Conservation (phyloP, 2,888 invertebrate species). For the Harmothoe impar region DNA sequence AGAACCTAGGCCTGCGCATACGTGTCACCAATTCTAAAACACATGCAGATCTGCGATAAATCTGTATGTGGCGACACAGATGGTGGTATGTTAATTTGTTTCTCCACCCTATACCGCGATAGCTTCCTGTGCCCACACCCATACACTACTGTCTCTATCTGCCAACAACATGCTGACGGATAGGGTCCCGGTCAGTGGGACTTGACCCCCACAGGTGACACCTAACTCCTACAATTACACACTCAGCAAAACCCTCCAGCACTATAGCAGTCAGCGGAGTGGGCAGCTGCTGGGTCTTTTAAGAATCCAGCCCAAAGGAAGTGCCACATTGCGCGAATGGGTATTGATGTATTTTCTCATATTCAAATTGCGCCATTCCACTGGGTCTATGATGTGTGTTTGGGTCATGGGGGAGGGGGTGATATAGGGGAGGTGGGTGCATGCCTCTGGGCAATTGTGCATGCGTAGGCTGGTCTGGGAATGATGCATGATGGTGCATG, state of each 20-base stretch:
- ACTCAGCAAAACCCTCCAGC: neutral
- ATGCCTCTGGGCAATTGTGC: neutral
- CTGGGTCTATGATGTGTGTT: neutral
- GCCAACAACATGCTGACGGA: neutral
- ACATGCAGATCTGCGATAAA: too few species aligned
- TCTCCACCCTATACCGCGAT: too few species aligned
- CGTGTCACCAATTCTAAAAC: too few species aligned
- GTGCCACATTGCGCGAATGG: neutral
- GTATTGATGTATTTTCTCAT: neutral
- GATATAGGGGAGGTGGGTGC: neutral
- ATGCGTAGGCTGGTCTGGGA: neutral
- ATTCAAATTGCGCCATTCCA: neutral
- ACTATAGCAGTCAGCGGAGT: neutral
- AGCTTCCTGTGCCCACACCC: too few species aligned
- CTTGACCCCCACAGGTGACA: conserved; percentile 10
- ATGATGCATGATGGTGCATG: conserved; percentile 3
- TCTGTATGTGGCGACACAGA: too few species aligned
- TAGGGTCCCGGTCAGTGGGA: neutral
- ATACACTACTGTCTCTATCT: too few species aligned
- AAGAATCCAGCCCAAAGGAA: neutral
- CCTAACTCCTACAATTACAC: neutral
- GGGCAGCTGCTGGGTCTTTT: neutral
- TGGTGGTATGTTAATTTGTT: too few species aligned
- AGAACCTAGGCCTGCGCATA: too few species aligned
- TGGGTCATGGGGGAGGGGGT: neutral